Evolutionary conservation across 2,888 invertebrate genomes (phyloP), one percentile per base, ranked within the genome.

Genomic region (Catocala fraxini): DNA sequence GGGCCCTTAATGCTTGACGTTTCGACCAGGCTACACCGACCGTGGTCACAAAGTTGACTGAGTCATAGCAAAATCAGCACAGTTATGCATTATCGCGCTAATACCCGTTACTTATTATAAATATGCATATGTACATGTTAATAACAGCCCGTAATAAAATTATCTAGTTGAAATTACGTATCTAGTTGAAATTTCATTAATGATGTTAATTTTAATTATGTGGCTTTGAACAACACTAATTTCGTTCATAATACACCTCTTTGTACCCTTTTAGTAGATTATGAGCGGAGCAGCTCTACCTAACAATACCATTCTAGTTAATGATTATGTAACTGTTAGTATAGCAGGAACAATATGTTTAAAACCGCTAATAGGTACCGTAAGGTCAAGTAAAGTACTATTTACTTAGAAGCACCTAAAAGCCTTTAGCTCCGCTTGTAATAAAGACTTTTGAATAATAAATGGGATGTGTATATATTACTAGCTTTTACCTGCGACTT

Each of bases 221-320:
- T 48, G 33, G 48, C 48, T 33, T 48, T 48, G 48, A 48, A 48
- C 48, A 48, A 48, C 12, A 48, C 48, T 35, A 51, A 51, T 51
- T 6, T 12, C 34, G 11, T 51, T 13, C 34, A 12, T 51, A 51
- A 51, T 35, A 51, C 49, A 51, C 35, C 51, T 46, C 43, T 34
- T 6, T 34, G 15, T 51, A 35, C 51, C 51, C 13, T 51, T 51
- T 51, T 39, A 12, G 34, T 51, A 9, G 35, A 51, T 35, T 51
- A 51, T 35, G 6, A n/a, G 10, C 33, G 10, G 34, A 34, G 34
- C 48, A 48, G 33, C 33, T 48, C n/a, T 48, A 48, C 48, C 47
- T 25, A 47, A 47, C 25, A 47, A 25, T 48, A 48, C 6, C 48
- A n/a, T 48, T 48, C 12, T 34, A 33, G 11, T 33, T 48, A 48